A percentile compares a stretch with the other conserved stretches of the same genome.
phyloP scores from a whole-genome alignment of 1,140 invertebrate genomes.

The Adoxophyes honmai region DNA sequence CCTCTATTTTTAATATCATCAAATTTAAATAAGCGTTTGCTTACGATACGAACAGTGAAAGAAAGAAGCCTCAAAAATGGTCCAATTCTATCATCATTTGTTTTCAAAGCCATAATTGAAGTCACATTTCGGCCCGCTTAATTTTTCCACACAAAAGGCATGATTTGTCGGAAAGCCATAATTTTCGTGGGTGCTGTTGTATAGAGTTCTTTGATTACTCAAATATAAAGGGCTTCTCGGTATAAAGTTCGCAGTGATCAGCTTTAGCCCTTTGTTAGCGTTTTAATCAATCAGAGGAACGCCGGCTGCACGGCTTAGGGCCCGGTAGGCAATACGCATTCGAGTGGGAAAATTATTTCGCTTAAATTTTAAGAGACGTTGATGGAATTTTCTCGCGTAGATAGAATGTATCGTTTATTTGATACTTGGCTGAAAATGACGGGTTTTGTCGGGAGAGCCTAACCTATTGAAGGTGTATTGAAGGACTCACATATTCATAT shows the following conservation, averaged over 20 bases:
- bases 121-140: constrained; percentile 7
- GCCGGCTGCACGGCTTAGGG: background rate
- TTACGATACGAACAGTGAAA: background rate
- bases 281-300: constrained; percentile 70
- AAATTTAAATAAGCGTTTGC: no score
- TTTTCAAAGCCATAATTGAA: constrained; percentile 9
- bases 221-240: constrained; percentile 66
- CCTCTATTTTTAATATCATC: no score
- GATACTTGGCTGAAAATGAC: background rate
- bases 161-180: constrained; percentile 10
- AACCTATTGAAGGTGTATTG: no score
- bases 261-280: constrained; percentile 68
- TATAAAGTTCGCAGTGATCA: constrained; percentile 62
- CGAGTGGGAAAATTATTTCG: constrained; percentile 5
- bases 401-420: background rate
- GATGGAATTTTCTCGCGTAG: background rate
- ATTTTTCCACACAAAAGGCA: constrained; percentile 14
- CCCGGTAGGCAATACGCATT: constrained; percentile 1
- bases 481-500: no score
- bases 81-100: background rate
- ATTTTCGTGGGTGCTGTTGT: constrained; percentile 28
- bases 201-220: constrained; percentile 67
- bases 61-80: background rate
- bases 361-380: background rate
- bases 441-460: no score